phyloP scores from a whole-genome alignment of 1,140 invertebrate genomes.

The Saccostrea echinata region DNA sequence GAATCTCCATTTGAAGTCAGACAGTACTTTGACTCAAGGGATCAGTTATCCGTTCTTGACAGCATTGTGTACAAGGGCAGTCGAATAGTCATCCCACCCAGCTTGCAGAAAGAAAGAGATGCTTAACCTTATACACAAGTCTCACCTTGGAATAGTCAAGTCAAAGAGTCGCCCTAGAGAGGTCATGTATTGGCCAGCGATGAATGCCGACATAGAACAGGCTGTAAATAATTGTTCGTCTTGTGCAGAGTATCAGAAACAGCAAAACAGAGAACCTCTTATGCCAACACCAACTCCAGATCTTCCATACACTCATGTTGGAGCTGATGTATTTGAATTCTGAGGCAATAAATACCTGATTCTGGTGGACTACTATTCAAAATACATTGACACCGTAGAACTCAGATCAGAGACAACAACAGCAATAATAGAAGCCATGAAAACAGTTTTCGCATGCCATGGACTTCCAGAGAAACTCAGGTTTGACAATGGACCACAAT shows the following conservation, averaged over 20 bases:
- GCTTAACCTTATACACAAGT: slow-evolving; percentile 77
- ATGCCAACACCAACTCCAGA: slow-evolving; percentile 36
- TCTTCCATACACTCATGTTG: slow-evolving; percentile 44
- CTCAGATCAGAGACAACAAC: slow-evolving; percentile 24
- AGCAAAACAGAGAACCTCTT: slow-evolving; percentile 45
- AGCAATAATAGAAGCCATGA: too few species aligned
- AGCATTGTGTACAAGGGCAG: slow-evolving; percentile 54
- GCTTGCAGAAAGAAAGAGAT: slow-evolving; percentile 73
- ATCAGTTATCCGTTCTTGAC: slow-evolving; percentile 59
- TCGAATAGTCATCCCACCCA: slow-evolving; percentile 74
- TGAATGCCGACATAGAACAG: slow-evolving; percentile 79
- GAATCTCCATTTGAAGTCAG: slow-evolving; percentile 41
- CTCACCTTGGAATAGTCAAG: slow-evolving; percentile 80
- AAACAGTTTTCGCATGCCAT: slow-evolving; percentile 53
- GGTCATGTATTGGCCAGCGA: slow-evolving; percentile 78
- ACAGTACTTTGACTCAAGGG: slow-evolving; percentile 55
- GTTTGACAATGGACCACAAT: slow-evolving; percentile 80
- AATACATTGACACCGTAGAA: slow-evolving; percentile 53
- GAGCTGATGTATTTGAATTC: slow-evolving; percentile 58
- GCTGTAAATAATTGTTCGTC: slow-evolving; percentile 76
- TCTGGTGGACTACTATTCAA: slow-evolving; percentile 61
- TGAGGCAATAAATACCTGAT: slow-evolving; percentile 54
- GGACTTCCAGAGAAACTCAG: slow-evolving; percentile 69
- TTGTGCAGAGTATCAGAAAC: slow-evolving; percentile 66
- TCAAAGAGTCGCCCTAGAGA: slow-evolving; percentile 76